Evolutionary conservation across 2,113 vertebrate species (phyloP), one percentile per base, ranked within the genome.

Genomic region (Salvator merianae): DNA sequence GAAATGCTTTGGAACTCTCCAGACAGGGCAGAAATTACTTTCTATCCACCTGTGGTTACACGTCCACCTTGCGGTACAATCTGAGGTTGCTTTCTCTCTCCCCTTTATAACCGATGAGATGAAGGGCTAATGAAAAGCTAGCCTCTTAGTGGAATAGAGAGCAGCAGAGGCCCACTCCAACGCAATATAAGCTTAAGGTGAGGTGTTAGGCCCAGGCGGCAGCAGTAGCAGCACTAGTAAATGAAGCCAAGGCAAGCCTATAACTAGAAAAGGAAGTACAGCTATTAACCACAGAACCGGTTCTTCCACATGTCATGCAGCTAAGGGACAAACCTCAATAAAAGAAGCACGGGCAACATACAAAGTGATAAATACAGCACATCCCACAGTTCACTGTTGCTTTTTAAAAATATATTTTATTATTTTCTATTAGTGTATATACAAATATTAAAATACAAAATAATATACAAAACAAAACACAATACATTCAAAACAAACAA

Each of bases 261-360:
- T 92, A 91, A 91, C 90, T 90, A 91, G 88, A 88, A 90, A 90
- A 90, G 92, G 93, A 94, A 93, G 90, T 93, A 50, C 93, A 90
- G 92, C 84, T 92, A 89, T 91, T 93, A 94, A 93, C 93, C 93
- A 91, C 93, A 89, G 88, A 94, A 95, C 94, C 91, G 93, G 94
- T 94, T 94, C 92, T 93, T 93, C 94, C 84, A 88, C 93, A 94
- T 93, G 93, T 93, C 91, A 91, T 26, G 76, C 30, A 24, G 86
- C 79, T 84, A 92, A 87, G 89, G 91, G 93, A 91, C 84, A 81
- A 85, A 68, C 70, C n/a, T 9, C 69, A 89, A 89, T 89, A 92
- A 93, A 92, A 91, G 82, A 84, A 83, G 77, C 0, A 0, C 2
- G 78, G 80, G 89, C 77, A 87, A 36, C 36, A 1, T 34, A 40